A percentile compares a stretch with the other conserved stretches of the same genome.
Conservation (phyloP, 2,888 invertebrate genomes). For the Arctia plantaginis region DNA sequence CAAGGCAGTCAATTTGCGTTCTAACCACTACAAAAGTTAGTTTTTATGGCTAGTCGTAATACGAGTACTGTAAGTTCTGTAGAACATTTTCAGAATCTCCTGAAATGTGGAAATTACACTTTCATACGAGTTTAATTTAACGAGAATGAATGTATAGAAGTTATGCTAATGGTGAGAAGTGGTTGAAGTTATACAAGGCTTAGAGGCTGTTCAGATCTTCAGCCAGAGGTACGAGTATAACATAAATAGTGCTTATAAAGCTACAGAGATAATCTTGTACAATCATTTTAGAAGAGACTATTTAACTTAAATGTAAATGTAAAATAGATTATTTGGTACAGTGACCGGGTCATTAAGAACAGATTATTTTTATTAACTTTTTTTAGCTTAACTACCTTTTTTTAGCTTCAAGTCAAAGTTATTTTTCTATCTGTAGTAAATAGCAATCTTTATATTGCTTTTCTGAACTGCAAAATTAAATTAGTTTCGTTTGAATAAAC, state of each 20-base stretch:
- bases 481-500: no score
- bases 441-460: no score
- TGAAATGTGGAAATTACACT: neutral
- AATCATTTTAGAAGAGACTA: neutral
- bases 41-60: neutral
- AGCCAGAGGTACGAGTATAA: neutral
- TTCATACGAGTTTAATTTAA: neutral
- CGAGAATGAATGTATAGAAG: neutral
- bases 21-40: neutral
- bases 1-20: neutral
- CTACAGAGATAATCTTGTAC: neutral
- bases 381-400: no score
- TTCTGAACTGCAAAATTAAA: no score
- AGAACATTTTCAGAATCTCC: neutral
- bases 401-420: no score
- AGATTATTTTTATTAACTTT: no score
- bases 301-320: neutral
- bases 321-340: neutral
- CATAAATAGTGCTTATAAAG: neutral
- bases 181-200: neutral
- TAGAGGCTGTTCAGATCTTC: neutral
- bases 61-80: neutral
- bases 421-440: no score
- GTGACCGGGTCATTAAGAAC: neutral
- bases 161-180: neutral